Conservation (phyloP, 1,140 invertebrate genomes). For the Reticulitermes speratus region DNA sequence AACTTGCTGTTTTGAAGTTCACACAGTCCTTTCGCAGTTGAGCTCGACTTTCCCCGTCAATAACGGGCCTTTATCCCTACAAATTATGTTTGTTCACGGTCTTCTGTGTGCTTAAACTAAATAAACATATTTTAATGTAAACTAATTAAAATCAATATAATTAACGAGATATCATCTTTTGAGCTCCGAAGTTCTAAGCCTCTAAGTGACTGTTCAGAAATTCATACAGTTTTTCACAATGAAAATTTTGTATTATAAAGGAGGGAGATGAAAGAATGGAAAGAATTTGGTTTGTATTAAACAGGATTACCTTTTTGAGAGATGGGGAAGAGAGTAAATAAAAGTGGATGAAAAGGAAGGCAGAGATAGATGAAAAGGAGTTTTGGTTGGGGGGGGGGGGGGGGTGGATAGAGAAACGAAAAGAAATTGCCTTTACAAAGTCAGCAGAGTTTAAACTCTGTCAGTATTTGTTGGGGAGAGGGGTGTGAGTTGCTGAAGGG, state of each 20-base stretch:
- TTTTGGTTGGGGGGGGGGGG: background rate
- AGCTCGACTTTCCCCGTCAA: no score
- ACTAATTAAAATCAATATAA: background rate
- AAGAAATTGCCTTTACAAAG: background rate
- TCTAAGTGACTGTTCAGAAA: background rate
- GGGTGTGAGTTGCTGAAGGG: background rate
- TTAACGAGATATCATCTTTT: background rate
- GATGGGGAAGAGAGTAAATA: background rate
- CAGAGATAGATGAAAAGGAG: background rate
- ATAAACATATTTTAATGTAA: background rate
- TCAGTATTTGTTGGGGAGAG: background rate
- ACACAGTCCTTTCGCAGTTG: no score
- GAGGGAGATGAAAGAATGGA: background rate
- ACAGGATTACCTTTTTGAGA: background rate
- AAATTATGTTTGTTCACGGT: background rate
- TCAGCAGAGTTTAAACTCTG: conserved; percentile 1
- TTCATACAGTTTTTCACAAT: background rate
- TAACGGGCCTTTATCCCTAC: no score
- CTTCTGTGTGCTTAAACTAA: background rate
- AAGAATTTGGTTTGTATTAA: background rate
- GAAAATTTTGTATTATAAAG: background rate
- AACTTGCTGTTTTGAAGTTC: no score
- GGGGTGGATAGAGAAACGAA: background rate
- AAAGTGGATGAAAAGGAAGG: background rate
- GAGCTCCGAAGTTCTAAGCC: background rate